These are phyloP conservation scores for Pinctada fucata DNA, from an alignment of 2,888 invertebrate species.

Conservation along the genomic window DNA sequence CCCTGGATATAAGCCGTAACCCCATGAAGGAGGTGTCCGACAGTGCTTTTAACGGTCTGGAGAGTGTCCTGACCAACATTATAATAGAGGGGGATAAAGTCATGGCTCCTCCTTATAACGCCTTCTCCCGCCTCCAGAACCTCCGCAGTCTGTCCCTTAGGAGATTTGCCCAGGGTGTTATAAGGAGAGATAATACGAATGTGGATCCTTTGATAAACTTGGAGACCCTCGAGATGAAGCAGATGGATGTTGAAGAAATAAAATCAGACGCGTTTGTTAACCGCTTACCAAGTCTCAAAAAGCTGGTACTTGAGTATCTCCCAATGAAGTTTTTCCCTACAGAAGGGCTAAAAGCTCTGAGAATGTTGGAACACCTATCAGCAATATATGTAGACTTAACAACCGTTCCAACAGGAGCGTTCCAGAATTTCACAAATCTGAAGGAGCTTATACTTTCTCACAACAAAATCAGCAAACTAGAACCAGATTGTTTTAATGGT, in stretches of 20 bases:
- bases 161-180: constrained; percentile 36
- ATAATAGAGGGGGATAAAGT: constrained; percentile 80
- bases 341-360: constrained; percentile 31
- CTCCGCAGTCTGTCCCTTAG: constrained; percentile 44
- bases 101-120: constrained; percentile 37
- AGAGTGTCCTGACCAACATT: constrained; percentile 87
- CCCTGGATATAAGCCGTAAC: constrained; percentile 90
- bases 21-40: constrained; percentile 88
- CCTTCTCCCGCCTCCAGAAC: constrained; percentile 42
- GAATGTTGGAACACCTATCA: constrained; percentile 28
- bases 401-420: constrained; percentile 33
- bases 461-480: constrained; percentile 50
- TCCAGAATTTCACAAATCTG: constrained; percentile 33
- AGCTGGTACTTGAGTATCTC: constrained; percentile 33
- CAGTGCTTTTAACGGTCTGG: constrained; percentile 88
- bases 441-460: constrained; percentile 48
- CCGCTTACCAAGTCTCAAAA: constrained; percentile 35
- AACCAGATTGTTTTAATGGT: constrained; percentile 53
- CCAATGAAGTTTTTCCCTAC: constrained; percentile 35
- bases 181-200: constrained; percentile 25
- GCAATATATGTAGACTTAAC: constrained; percentile 29
- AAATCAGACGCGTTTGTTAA: constrained; percentile 27
- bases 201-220: constrained; percentile 45
- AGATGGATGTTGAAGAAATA: constrained; percentile 36
- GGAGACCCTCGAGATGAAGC: constrained; percentile 44